Evolutionary conservation across 1,140 invertebrate species (phyloP).

Genomic region (Cherax quadricarinatus): DNA sequence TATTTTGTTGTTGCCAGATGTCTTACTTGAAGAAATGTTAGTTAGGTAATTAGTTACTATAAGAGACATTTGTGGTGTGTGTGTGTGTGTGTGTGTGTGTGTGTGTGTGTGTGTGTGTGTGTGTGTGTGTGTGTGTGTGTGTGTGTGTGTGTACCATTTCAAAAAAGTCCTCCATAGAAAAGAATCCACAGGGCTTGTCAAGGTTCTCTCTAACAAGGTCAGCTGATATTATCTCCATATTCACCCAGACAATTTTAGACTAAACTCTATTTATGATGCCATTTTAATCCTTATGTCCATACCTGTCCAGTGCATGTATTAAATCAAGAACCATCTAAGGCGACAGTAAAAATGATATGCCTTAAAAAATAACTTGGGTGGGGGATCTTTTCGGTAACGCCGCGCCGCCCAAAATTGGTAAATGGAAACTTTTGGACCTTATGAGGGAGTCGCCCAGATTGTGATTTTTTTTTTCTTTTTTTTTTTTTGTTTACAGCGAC

Average conservation of each 20-base stretch:
- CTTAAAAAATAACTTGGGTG: neutral
- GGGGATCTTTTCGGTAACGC: neutral
- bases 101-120: slow-evolving; percentile 5
- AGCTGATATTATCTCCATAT: no score
- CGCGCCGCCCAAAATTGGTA: slow-evolving; percentile 31
- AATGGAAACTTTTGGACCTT: slow-evolving; percentile 24
- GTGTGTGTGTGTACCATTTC: neutral
- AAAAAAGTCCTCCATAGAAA: no score
- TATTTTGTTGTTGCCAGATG: no score
- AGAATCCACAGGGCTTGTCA: no score
- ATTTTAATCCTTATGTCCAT: no score
- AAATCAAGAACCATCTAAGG: no score
- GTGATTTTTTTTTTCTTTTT: neutral
- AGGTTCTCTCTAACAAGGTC: no score
- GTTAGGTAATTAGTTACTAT: no score
- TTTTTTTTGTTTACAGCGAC: neutral
- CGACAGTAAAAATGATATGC: neutral
- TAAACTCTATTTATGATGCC: no score
- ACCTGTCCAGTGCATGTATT: no score
- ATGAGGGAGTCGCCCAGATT: slow-evolving; percentile 37
- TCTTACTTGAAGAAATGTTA: no score
- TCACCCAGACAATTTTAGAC: no score
- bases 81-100: neutral
- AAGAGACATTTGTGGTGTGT: neutral
- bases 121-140: neutral